Evolutionary conservation across 2,113 vertebrate species (phyloP).

Genomic region (Ictalurus furcatus): DNA sequence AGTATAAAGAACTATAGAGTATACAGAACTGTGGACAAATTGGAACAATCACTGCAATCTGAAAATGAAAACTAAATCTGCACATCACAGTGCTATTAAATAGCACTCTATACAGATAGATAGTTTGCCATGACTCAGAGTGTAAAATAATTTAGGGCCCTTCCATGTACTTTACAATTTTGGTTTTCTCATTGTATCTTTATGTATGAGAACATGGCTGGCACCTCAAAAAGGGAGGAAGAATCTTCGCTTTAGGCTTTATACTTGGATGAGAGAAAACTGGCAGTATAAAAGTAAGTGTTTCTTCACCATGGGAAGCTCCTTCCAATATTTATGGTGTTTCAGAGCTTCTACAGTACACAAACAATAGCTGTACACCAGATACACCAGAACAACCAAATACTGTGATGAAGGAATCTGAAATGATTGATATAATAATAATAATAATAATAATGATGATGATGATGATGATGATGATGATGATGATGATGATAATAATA

Average conservation of each 20-base stretch:
- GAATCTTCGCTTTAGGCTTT: neutral
- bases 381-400: neutral
- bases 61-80: neutral
- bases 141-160: neutral
- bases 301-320: neutral
- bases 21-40: neutral
- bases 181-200: neutral
- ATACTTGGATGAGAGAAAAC: neutral
- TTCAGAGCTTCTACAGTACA: neutral
- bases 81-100: neutral
- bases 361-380: neutral
- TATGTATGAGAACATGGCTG: neutral
- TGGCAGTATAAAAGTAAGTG: neutral
- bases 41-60: neutral
- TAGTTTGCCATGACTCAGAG: neutral
- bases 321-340: constrained; percentile 18
- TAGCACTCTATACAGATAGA: too few relatives aligned
- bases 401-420: neutral
- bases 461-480: too few relatives aligned
- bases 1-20: neutral
- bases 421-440: neutral
- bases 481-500: too few relatives aligned
- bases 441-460: too few relatives aligned
- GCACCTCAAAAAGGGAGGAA: neutral
- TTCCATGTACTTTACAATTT: neutral